phyloP scores from a whole-genome alignment of 2,888 invertebrate genomes.

The Salpingus planirostris region DNA sequence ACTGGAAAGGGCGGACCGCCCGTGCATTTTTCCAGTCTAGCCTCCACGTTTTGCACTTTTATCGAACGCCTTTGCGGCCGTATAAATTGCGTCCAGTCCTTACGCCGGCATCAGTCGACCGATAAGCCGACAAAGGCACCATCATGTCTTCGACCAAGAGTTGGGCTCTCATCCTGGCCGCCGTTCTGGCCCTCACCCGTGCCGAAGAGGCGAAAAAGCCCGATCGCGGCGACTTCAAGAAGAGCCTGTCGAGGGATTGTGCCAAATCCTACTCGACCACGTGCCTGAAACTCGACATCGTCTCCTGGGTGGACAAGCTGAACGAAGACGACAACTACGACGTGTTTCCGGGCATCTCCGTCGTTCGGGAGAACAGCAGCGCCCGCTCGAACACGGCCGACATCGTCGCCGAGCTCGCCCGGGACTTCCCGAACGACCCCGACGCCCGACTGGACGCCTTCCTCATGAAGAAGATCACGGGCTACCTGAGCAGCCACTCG shows the following conservation, averaged over 20 bases:
- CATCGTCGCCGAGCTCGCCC: conserved; percentile 65
- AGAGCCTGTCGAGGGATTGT: conserved; percentile 45
- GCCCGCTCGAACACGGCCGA: conserved; percentile 52
- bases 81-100: no score
- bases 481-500: conserved; percentile 64
- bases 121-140: no score
- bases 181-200: no score
- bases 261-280: conserved; percentile 56
- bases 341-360: conserved; percentile 64
- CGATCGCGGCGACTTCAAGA: conserved; percentile 32
- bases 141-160: no score
- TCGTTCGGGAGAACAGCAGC: conserved; percentile 55
- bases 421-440: conserved; percentile 66
- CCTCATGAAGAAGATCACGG: conserved; percentile 60
- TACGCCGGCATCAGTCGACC: no score
- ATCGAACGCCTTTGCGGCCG: no score
- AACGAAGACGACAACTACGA: conserved; percentile 61
- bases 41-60: no score
- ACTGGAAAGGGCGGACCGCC: no score
- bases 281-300: conserved; percentile 69
- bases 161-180: no score
- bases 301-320: conserved; percentile 66
- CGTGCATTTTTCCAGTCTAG: no score
- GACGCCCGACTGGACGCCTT: conserved; percentile 69
- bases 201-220: conserved; percentile 14